These are phyloP conservation scores for Megaceryle maxima DNA, from an alignment of 2,113 vertebrate species.

Conservation along the genomic window DNA sequence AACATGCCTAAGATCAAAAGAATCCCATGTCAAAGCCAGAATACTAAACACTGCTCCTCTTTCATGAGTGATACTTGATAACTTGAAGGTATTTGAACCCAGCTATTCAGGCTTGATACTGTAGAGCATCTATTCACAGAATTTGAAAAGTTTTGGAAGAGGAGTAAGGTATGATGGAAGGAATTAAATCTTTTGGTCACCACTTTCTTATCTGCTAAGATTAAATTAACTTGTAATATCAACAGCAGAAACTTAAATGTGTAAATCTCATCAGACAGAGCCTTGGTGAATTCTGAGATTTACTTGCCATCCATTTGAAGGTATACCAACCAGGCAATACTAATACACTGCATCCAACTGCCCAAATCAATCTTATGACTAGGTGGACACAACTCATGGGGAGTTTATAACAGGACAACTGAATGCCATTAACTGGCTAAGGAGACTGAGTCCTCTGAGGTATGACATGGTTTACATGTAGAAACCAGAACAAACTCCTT, in stretches of 20 bases:
- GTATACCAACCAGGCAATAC: background rate
- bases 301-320: background rate
- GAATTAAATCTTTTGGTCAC: background rate
- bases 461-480: background rate
- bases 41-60: background rate
- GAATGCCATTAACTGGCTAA: background rate
- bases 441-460: background rate
- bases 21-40: background rate
- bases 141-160: background rate
- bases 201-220: background rate
- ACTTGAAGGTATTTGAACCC: background rate
- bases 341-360: background rate
- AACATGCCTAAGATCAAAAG: background rate
- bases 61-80: background rate
- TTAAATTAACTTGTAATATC: background rate
- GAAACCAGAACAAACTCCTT: background rate
- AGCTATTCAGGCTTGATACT: background rate
- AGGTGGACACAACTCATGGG: background rate
- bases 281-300: background rate
- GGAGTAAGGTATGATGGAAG: background rate
- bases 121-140: background rate
- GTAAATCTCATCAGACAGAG: background rate
- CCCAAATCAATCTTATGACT: background rate
- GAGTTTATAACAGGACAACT: background rate
- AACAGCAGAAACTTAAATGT: background rate